These are phyloP conservation scores for Ficedula albicollis DNA, from an alignment of 2,797 vertebrate genomes.

Conservation along the genomic window DNA sequence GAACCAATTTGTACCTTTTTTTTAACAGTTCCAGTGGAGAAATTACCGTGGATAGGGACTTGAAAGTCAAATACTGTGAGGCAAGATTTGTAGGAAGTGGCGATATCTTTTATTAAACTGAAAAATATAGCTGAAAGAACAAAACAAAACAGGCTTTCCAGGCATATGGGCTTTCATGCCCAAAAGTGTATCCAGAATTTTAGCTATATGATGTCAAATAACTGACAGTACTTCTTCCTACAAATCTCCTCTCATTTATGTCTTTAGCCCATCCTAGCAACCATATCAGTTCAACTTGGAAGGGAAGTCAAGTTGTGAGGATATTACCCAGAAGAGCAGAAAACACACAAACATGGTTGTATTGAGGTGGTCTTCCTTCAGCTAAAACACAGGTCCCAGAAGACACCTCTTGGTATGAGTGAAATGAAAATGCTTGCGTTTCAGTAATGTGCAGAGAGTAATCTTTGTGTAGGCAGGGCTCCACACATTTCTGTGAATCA, in stretches of 20 bases:
- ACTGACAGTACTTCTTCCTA: neutral
- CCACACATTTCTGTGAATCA: neutral
- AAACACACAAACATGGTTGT: neutral
- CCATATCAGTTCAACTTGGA: neutral
- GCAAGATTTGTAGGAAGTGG: slow-evolving; percentile 11
- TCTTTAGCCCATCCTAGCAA: neutral
- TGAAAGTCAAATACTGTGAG: slow-evolving; percentile 5
- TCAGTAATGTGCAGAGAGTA: neutral
- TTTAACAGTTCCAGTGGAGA: slow-evolving; percentile 10
- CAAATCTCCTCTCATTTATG: neutral
- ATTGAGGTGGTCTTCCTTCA: neutral
- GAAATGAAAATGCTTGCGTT: neutral
- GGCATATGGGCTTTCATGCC: neutral
- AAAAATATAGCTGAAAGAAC: slow-evolving; percentile 9
- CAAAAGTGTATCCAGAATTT: neutral
- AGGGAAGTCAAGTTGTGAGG: neutral
- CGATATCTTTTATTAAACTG: slow-evolving; percentile 40
- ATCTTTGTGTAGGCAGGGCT: neutral
- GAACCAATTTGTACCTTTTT: slow-evolving; percentile 9
- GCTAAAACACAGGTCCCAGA: neutral
- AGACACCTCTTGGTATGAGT: neutral
- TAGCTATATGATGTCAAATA: neutral
- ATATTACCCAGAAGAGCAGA: neutral
- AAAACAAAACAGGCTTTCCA: neutral
- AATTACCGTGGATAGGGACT: neutral